These are phyloP conservation scores for Sarcophaga variegata DNA, from an alignment of 2,888 invertebrate genomes.

Conservation along the genomic window DNA sequence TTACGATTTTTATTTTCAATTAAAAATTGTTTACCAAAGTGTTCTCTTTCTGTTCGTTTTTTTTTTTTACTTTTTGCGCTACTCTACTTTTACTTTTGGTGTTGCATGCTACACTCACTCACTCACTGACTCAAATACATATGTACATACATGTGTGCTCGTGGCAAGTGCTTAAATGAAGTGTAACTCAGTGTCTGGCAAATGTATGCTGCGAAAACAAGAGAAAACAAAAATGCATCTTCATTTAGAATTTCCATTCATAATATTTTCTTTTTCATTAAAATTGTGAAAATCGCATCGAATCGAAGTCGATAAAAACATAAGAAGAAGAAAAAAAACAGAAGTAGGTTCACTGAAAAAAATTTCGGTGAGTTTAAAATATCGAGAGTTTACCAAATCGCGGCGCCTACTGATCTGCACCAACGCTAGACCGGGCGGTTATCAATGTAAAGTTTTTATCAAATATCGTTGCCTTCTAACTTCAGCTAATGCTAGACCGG, in stretches of 20 bases:
- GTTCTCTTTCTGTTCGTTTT: slow-evolving; percentile 3
- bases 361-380: too few species aligned
- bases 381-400: too few species aligned
- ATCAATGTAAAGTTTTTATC: too few species aligned
- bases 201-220: neutral
- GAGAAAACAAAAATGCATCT: slow-evolving; percentile 17
- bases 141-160: too few species aligned
- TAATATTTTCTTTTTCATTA: slow-evolving; percentile 33
- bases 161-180: slow-evolving; percentile 12
- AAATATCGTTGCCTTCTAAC: too few species aligned
- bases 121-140: neutral
- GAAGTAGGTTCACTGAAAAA: too few species aligned
- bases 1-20: slow-evolving; percentile 63
- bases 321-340: too few species aligned
- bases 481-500: too few species aligned
- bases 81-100: too few species aligned
- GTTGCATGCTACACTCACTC: too few species aligned
- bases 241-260: slow-evolving; percentile 12
- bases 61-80: neutral
- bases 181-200: neutral
- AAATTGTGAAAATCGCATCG: slow-evolving; percentile 34
- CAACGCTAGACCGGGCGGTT: too few species aligned
- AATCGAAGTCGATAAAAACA: too few species aligned
- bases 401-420: accelerated
- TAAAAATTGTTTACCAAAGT: slow-evolving; percentile 58